These are phyloP conservation scores for Albula glossodonta DNA, from an alignment of 2,113 vertebrate genomes.

Conservation along the genomic window DNA sequence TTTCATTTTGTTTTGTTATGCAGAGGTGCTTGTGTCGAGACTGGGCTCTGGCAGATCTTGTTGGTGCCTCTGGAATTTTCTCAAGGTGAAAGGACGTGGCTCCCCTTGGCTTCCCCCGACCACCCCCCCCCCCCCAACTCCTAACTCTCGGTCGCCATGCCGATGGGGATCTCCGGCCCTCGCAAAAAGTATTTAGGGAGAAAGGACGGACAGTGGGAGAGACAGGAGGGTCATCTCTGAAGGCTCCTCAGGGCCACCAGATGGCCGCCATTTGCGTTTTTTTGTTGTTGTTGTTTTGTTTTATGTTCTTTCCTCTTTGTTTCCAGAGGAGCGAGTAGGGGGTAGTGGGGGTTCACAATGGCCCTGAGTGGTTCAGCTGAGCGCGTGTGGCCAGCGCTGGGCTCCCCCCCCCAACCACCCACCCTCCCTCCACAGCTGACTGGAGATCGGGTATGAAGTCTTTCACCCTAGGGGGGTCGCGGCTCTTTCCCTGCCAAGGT, in stretches of 20 bases:
- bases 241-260: constrained; percentile 41
- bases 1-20: background rate
- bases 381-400: background rate
- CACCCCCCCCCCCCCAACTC: background rate
- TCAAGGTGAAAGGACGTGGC: constrained; percentile 48
- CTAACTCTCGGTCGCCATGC: no score
- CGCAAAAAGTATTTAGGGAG: constrained; percentile 33
- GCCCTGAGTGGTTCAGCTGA: constrained; percentile 2
- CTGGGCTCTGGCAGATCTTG: constrained; percentile 49
- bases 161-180: no score
- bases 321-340: background rate
- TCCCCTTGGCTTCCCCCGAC: constrained; percentile 28
- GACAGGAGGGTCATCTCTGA: constrained; percentile 44
- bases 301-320: constrained; percentile 8
- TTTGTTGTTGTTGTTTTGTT: constrained; percentile 18
- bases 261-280: constrained; percentile 35
- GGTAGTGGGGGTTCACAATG: constrained; percentile 25
- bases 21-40: constrained; percentile 20
- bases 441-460: background rate
- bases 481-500: constrained; percentile 39
- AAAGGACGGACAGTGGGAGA: constrained; percentile 44
- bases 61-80: constrained; percentile 22
- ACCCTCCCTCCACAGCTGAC: background rate
- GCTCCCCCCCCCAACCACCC: background rate
- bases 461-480: constrained; percentile 23